phyloP scores from a whole-genome alignment of 2,113 vertebrate species.

The Ammodytes dubius region DNA sequence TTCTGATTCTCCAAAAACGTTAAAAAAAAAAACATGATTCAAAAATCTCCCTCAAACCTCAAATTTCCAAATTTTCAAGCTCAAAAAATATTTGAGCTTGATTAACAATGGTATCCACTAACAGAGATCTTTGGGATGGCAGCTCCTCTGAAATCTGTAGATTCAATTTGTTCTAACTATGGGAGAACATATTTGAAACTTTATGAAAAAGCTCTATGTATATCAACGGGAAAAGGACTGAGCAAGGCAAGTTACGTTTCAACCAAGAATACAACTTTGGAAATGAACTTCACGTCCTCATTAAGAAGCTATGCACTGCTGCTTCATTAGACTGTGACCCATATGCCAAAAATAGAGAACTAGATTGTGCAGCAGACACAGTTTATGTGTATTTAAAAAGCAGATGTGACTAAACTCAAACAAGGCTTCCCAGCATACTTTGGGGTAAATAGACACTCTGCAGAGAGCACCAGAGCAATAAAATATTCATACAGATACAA shows the following conservation, averaged over 20 bases:
- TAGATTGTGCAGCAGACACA: slow-evolving; percentile 64
- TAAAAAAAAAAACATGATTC: background rate
- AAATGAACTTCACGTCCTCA: slow-evolving; percentile 60
- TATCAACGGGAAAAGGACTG: background rate
- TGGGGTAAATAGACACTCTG: background rate
- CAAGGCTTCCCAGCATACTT: slow-evolving; percentile 15
- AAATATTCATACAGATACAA: slow-evolving; percentile 17
- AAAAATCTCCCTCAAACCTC: background rate
- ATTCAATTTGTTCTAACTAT: background rate
- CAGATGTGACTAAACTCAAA: slow-evolving; percentile 38
- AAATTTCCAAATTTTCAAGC: too few relatives aligned
- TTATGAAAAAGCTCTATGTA: background rate
- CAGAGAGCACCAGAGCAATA: slow-evolving; percentile 17
- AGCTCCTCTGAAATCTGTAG: background rate
- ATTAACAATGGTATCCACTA: too few relatives aligned
- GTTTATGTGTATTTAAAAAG: slow-evolving; percentile 57
- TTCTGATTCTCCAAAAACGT: background rate
- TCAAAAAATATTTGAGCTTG: too few relatives aligned
- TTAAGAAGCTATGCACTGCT: slow-evolving; percentile 59
- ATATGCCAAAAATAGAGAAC: slow-evolving; percentile 79
- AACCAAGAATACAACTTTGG: slow-evolving; percentile 35
- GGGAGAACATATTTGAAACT: background rate
- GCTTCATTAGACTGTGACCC: slow-evolving; percentile 77
- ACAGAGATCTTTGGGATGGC: too few relatives aligned
- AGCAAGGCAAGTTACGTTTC: background rate